Evolutionary conservation across 1,140 invertebrate species (phyloP).

Genomic region (Panagrolaimus sp.): DNA sequence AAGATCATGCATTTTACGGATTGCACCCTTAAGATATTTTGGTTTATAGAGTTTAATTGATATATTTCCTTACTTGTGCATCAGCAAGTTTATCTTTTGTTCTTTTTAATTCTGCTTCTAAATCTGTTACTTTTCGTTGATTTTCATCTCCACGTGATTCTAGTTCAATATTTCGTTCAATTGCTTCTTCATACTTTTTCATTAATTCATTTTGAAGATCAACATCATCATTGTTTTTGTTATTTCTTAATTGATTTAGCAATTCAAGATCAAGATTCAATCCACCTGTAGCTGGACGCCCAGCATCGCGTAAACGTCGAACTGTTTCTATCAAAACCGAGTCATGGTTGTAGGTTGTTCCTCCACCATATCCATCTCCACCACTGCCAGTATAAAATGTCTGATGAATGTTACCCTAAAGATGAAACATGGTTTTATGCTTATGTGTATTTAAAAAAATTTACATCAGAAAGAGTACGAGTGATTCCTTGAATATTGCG

Average conservation of each 20-base stretch:
- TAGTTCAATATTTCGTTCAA: constrained; percentile 56
- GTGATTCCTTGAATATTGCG: constrained; percentile 44
- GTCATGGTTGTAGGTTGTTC: constrained; percentile 40
- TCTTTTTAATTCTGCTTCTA: constrained; percentile 49
- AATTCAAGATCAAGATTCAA: constrained; percentile 39
- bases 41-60: too few species aligned
- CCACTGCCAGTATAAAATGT: constrained; percentile 11
- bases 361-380: constrained; percentile 14
- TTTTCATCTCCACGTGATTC: constrained; percentile 57
- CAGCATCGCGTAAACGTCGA: constrained; percentile 32
- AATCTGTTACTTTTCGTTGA: constrained; percentile 47
- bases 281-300: constrained; percentile 14
- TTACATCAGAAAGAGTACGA: constrained; percentile 26
- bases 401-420: constrained; percentile 11
- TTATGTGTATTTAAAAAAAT: too few species aligned
- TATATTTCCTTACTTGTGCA: constrained; percentile 22
- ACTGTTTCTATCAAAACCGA: constrained; percentile 42
- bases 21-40: constrained; percentile 29
- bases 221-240: constrained; percentile 29
- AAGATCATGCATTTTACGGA: constrained; percentile 51
- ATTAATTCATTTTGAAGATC: constrained; percentile 56
- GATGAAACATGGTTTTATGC: too few species aligned
- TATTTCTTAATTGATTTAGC: constrained; percentile 29
- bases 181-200: constrained; percentile 58
- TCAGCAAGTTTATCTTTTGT: constrained; percentile 49